Base-by-base conservation (phyloP, 1,140 invertebrate species). In the Linepithema humile region DNA sequence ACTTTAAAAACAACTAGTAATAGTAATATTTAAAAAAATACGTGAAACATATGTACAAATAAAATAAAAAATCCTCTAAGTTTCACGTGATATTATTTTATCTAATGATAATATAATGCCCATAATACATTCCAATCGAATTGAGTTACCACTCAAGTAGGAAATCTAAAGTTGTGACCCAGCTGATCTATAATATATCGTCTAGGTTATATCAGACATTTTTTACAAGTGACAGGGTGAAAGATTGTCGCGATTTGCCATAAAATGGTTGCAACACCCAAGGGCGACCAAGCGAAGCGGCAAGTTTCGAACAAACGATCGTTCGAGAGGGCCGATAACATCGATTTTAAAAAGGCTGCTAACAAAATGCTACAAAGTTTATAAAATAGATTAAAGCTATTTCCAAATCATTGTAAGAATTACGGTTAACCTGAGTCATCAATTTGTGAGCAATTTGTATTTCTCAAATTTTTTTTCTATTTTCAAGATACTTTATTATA, bases 171-270 rank as follows among this genome's bases (percentile, higher is more conserved):
- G 48, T 85, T 72, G 48, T 50, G 83, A 75, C 17, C 35, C 23
- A 50, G 15, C 26, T 38, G 55, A 35, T n/a, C n/a, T 15, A 45
- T 64, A 85, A 88, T 88, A 40, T 84, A 88, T 87, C 35, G 85
- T n/a, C 32, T 32, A 55, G 48, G 35, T 87, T 85, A 85, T 82
- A 43, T 60, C 50, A 45, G 83, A 75, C n/a, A 88, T 82, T 87
- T 88, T 88, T 88, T 82, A 72, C 83, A 65, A 60, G 12, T 62
- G 70, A 35, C 83, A 88, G 70, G 35, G 55, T 85, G 83, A 88
- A 88, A 77, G 87, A 88, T 88, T 12, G 86, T 82, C 83, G 70
- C 86, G 86, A 88, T 88, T 88, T 88, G 55, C 55, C 48, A 64
- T 82, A 82, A 88, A 88, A 88, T 55, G 74, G 86, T 74, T 53